Evolutionary conservation across 2,888 invertebrate genomes (phyloP), one percentile per base, ranked within the genome.

Genomic region (Azorinus chamasolen): DNA sequence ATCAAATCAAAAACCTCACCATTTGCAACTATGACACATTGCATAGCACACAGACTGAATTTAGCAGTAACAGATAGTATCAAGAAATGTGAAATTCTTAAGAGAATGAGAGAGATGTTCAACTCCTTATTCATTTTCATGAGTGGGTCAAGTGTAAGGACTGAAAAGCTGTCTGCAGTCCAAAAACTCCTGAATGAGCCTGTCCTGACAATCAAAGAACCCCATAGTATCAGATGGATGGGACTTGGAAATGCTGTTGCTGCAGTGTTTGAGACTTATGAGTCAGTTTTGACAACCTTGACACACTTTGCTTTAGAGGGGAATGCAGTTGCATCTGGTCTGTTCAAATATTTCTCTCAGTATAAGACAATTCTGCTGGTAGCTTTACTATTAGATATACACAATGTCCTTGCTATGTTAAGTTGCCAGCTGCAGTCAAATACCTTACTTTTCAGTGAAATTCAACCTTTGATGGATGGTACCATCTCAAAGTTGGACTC

Each of bases 341-440:
- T 78, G n/a, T 27, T 39, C 14, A 64, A 74, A 22, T 74, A 78
- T 41, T 77, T n/a, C n/a, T n/a, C n/a, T n/a, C n/a, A n/a, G n/a
- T n/a, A n/a, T n/a, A n/a, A n/a, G n/a, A n/a, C n/a, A n/a, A n/a
- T n/a, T n/a, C n/a, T n/a, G n/a, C n/a, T n/a, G n/a, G n/a, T n/a
- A n/a, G n/a, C n/a, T n/a, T n/a, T n/a, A n/a, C 50, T 81, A 39
- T 39, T 78, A 12, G 76, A 81, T 63, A 51, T 72, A 12, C 72
- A 76, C 46, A 37, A 50, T 24, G 68, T 51, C 14, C 16, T 80
- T 16, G 72, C 37, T 2, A 18, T 41, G n/a, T 39, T 70, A 6
- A 59, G 71, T 55, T 27, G 10, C 16, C 20, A 73, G 27, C 12
- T 81, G 2, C 80, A 81, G 53, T 58, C 51, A 50, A 22, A 71